Evolutionary conservation across 1,140 invertebrate genomes (phyloP).

Genomic region (Drosophila arawakana): DNA sequence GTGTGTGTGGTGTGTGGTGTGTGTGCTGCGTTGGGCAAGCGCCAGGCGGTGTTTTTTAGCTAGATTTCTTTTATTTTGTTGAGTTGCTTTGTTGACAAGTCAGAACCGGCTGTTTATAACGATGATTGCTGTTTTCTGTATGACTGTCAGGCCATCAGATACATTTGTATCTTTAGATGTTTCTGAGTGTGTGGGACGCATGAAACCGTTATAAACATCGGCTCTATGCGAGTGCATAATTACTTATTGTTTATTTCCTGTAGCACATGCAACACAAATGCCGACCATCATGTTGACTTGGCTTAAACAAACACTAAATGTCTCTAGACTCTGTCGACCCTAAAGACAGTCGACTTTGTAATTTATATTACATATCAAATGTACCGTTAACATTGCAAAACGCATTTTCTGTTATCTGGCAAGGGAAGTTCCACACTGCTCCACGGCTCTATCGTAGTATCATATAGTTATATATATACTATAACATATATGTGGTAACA

Average conservation of each 20-base stretch:
- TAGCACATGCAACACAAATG: slow-evolving; percentile 68
- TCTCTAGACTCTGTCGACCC: slow-evolving; percentile 17
- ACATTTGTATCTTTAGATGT: slow-evolving; percentile 20
- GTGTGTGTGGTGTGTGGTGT: slow-evolving; percentile 3
- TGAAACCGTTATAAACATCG: slow-evolving; percentile 24
- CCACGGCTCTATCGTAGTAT: neutral
- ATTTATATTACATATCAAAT: slow-evolving; percentile 38
- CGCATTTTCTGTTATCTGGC: slow-evolving; percentile 69
- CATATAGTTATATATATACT: no score
- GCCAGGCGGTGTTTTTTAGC: slow-evolving; percentile 60
- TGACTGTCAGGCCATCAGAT: slow-evolving; percentile 27
- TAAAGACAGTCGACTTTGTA: slow-evolving; percentile 15
- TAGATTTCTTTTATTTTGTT: slow-evolving; percentile 14
- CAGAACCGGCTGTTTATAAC: slow-evolving; percentile 56
- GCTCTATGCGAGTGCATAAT: slow-evolving; percentile 59
- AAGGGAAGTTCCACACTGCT: no score
- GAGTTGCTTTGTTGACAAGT: slow-evolving; percentile 55
- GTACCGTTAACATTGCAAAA: slow-evolving; percentile 60
- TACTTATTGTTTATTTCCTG: slow-evolving; percentile 78
- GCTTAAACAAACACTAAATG: slow-evolving; percentile 60
- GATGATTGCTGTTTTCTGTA: slow-evolving; percentile 57
- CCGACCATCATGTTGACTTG: slow-evolving; percentile 44
- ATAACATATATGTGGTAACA: slow-evolving; percentile 33
- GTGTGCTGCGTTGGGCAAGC: slow-evolving; percentile 37
- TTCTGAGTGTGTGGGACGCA: slow-evolving; percentile 22